Percentiles rank a stretch among this genome's conserved stretches.
phyloP scores from a whole-genome alignment of 2,888 invertebrate species.

The Linnaemya vulpina region DNA sequence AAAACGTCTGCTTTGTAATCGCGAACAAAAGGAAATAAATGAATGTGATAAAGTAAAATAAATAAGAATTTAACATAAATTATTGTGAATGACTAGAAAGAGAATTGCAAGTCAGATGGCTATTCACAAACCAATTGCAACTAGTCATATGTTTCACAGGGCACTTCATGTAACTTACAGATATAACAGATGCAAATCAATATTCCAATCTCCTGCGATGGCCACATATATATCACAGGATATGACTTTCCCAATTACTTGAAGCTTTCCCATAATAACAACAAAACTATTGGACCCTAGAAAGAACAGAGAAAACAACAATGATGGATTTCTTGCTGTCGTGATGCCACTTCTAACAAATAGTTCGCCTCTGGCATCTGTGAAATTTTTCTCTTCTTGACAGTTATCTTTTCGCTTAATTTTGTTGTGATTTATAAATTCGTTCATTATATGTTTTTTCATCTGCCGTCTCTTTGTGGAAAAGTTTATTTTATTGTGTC shows the following conservation, averaged over 20 bases:
- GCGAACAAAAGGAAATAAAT: conserved; percentile 60
- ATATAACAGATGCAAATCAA: not conserved
- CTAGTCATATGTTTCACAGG: conserved; percentile 10
- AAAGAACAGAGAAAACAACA: too few relatives aligned
- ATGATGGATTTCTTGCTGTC: too few relatives aligned
- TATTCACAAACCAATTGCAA: not conserved
- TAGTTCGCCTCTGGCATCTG: conserved; percentile 45
- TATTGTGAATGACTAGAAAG: conserved; percentile 49
- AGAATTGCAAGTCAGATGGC: not conserved
- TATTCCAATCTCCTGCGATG: too few relatives aligned
- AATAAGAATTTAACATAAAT: conserved; percentile 23
- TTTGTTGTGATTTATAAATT: conserved; percentile 63
- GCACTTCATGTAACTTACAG: not conserved
- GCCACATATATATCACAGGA: too few relatives aligned
- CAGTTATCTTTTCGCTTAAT: conserved; percentile 36
- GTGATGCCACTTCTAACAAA: too few relatives aligned
- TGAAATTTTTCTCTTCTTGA: conserved; percentile 33
- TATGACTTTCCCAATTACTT: too few relatives aligned
- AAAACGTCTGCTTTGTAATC: conserved; percentile 67
- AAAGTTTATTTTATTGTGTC: conserved; percentile 48
- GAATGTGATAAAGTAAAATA: conserved; percentile 57
- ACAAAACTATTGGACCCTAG: too few relatives aligned
- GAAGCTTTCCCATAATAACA: too few relatives aligned
- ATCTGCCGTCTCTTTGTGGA: conserved; percentile 27
- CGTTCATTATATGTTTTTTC: conserved; percentile 54